These are phyloP conservation scores for Acomys russatus DNA, from an alignment of 2,797 vertebrate genomes.

Conservation along the genomic window DNA sequence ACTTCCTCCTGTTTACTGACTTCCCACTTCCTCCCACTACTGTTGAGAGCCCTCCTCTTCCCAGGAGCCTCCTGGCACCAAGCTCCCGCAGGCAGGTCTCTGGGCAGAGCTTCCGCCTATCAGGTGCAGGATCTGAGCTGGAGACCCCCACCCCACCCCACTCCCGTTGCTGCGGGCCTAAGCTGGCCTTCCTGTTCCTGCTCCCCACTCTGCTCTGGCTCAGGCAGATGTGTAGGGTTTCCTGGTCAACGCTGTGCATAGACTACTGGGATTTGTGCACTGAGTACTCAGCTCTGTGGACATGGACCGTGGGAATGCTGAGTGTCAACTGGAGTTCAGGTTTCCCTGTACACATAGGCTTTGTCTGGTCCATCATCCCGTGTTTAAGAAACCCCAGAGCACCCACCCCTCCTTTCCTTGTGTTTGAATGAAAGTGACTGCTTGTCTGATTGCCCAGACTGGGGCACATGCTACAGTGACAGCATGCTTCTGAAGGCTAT, in stretches of 20 bases:
- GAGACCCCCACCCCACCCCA: neutral
- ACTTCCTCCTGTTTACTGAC: constrained; percentile 66
- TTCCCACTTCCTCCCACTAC: neutral
- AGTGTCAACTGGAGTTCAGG: neutral
- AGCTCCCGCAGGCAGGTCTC: constrained; percentile 3
- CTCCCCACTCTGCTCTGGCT: constrained; percentile 37
- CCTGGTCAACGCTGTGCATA: neutral
- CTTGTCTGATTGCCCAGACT: constrained; percentile 62
- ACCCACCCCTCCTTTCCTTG: neutral
- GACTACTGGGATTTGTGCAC: constrained; percentile 57
- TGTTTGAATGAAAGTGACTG: constrained; percentile 68
- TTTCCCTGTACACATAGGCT: constrained; percentile 27
- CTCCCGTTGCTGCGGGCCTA: neutral
- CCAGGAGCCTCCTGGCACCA: constrained; percentile 54
- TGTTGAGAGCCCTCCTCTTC: neutral
- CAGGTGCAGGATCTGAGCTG: constrained; percentile 35
- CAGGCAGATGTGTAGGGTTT: neutral
- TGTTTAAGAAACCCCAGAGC: constrained; percentile 49
- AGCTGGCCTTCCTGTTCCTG: constrained; percentile 28
- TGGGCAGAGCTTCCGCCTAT: constrained; percentile 17
- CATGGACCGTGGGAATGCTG: constrained; percentile 13
- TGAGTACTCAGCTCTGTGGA: neutral
- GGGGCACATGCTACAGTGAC: neutral
- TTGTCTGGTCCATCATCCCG: constrained; percentile 25
- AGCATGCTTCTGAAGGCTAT: neutral